phyloP scores from a whole-genome alignment of 2,888 invertebrate genomes.

The Leptinotarsa peninsularis region DNA sequence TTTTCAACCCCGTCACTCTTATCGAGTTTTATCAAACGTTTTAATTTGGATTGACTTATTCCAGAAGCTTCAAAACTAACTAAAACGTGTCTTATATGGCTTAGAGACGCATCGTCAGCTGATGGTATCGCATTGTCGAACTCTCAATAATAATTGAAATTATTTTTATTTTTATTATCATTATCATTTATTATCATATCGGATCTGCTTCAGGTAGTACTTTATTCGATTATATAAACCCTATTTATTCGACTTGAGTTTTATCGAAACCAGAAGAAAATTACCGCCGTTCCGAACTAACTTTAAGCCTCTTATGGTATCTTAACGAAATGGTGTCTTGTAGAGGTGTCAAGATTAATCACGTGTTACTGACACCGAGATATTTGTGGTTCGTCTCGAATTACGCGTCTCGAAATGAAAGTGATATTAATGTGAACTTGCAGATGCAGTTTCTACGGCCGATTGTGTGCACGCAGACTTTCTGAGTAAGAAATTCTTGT shows the following conservation, averaged over 20 bases:
- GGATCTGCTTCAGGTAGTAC: background rate
- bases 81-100: too few relatives aligned
- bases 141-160: too few relatives aligned
- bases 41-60: too few relatives aligned
- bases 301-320: slow-evolving; percentile 24
- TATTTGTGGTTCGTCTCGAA: slow-evolving; percentile 52
- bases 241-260: background rate
- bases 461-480: too few relatives aligned
- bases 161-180: too few relatives aligned
- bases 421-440: slow-evolving; percentile 53
- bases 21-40: too few relatives aligned
- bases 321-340: slow-evolving; percentile 30
- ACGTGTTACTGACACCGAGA: slow-evolving; percentile 52
- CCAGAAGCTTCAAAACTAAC: too few relatives aligned
- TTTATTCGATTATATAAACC: background rate
- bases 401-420: slow-evolving; percentile 53
- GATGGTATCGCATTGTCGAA: too few relatives aligned
- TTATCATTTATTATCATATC: background rate
- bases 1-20: too few relatives aligned
- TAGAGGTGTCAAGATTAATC: slow-evolving; percentile 57
- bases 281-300: background rate
- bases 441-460: slow-evolving; percentile 13
- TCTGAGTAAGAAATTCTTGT: too few relatives aligned
- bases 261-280: slow-evolving; percentile 10
- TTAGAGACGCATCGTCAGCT: too few relatives aligned